These are phyloP conservation scores for Formicarius rufipectus DNA, from an alignment of 2,113 vertebrate species.

Conservation along the genomic window DNA sequence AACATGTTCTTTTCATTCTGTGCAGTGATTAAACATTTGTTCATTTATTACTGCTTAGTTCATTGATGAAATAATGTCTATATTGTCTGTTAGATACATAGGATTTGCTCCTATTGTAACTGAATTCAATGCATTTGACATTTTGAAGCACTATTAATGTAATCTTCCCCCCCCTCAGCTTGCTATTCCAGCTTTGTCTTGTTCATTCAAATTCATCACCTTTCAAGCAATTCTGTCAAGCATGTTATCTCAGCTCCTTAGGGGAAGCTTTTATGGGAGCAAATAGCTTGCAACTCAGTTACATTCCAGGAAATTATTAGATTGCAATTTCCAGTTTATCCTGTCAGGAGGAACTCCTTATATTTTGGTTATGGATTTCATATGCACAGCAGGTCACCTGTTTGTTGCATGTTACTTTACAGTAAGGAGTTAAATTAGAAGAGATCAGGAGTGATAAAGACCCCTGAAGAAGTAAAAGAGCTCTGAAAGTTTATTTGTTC, in stretches of 20 bases:
- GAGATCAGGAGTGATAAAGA: background rate
- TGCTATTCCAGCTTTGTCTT: background rate
- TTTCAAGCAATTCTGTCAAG: background rate
- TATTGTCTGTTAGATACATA: background rate
- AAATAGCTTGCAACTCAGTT: slow-evolving; percentile 40
- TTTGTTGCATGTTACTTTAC: background rate
- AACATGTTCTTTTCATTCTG: background rate
- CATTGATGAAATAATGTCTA: background rate
- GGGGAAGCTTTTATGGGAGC: background rate
- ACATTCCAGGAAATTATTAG: slow-evolving; percentile 8
- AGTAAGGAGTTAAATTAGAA: background rate
- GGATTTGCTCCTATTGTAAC: background rate
- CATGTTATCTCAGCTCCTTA: slow-evolving; percentile 1
- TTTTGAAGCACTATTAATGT: background rate
- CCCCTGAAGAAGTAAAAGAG: background rate
- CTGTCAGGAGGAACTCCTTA: background rate
- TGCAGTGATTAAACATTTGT: background rate
- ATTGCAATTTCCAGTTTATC: background rate
- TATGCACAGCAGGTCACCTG: background rate
- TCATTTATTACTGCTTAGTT: background rate
- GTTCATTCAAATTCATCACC: background rate
- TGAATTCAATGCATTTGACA: background rate
- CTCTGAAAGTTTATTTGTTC: background rate
- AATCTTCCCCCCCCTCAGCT: background rate
- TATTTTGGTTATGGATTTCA: slow-evolving; percentile 1